phyloP scores from a whole-genome alignment of 2,797 vertebrate genomes.

The Syndactyla subalaris region DNA sequence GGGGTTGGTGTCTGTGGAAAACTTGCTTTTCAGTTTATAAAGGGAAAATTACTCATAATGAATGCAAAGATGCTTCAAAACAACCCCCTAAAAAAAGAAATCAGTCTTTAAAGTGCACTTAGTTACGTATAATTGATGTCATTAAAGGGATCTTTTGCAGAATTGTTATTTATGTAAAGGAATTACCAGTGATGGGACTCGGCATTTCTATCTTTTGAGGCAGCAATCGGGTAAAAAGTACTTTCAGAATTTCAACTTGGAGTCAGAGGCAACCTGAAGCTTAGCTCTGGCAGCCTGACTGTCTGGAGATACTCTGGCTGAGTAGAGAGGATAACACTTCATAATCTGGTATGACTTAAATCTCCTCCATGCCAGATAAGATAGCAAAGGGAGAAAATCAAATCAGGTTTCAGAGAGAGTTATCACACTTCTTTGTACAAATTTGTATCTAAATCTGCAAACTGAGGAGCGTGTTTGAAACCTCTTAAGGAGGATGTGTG shows the following conservation, averaged over 20 bases:
- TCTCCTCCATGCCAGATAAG: constrained; percentile 29
- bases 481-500: background rate
- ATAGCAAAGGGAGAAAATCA: constrained; percentile 17
- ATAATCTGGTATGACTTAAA: constrained; percentile 30
- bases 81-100: constrained; percentile 41
- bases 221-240: background rate
- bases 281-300: background rate
- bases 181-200: background rate
- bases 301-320: background rate
- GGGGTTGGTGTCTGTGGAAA: background rate
- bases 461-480: background rate
- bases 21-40: background rate
- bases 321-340: constrained; percentile 17
- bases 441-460: constrained; percentile 37
- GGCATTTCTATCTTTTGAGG: background rate
- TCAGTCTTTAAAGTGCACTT: constrained; percentile 37
- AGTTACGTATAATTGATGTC: constrained; percentile 50
- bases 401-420: constrained; percentile 41
- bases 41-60: constrained; percentile 37
- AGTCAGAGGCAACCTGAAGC: background rate
- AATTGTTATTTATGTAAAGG: constrained; percentile 52
- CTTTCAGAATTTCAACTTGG: background rate
- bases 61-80: constrained; percentile 58
- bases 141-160: constrained; percentile 37
- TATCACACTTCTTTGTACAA: constrained; percentile 33